phyloP scores from a whole-genome alignment of 1,140 invertebrate species.

The Philopotamus ludificatus region DNA sequence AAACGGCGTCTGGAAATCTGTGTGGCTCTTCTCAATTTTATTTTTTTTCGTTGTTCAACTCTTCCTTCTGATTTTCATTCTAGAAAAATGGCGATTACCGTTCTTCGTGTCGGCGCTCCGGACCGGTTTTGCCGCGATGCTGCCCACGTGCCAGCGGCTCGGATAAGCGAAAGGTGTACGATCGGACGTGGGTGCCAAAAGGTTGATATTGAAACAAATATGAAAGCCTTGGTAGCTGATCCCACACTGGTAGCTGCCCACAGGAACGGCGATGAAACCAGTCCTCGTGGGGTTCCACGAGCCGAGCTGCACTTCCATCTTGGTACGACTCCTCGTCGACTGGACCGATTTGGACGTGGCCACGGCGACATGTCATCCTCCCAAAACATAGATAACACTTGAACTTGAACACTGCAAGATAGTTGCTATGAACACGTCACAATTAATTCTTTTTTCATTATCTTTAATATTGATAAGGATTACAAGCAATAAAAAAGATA shows the following conservation, averaged over 20 bases:
- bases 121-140: not conserved
- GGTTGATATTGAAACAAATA: not conserved
- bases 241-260: not conserved
- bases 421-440: no score
- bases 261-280: not conserved
- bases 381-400: not conserved
- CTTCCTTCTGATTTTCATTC: no score
- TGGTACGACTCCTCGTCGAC: not conserved
- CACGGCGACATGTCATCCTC: not conserved
- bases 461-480: no score
- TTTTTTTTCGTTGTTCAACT: no score
- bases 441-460: no score
- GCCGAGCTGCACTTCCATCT: not conserved
- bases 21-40: no score
- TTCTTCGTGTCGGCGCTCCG: no score
- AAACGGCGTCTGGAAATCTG: no score
- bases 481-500: no score
- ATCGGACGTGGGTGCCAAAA: conserved; percentile 3
- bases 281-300: not conserved
- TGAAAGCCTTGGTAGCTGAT: not conserved
- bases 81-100: no score
- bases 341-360: no score
- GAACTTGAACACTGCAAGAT: not conserved
- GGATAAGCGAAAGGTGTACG: not conserved
- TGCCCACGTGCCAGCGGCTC: not conserved